Conservation (phyloP, 2,888 invertebrate genomes). For the Agriopis aurantiaria region DNA sequence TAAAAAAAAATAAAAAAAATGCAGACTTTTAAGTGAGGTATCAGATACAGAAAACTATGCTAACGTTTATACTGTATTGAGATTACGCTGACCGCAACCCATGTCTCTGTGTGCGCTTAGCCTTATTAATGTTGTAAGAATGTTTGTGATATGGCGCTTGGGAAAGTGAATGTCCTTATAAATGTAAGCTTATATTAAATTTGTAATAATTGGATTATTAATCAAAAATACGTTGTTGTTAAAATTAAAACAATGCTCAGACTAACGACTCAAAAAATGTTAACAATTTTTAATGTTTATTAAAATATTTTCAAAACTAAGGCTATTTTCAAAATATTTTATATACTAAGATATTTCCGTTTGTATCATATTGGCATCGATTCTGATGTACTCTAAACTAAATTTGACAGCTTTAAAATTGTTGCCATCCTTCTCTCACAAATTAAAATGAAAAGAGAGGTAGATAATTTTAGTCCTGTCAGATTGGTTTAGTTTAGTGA, state of each 20-base stretch:
- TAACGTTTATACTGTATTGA: background rate
- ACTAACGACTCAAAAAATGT: background rate
- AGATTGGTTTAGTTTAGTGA: too few species aligned
- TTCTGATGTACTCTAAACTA: too few species aligned
- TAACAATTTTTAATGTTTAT: background rate
- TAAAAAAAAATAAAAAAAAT: too few species aligned
- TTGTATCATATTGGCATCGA: too few species aligned
- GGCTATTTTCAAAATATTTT: too few species aligned
- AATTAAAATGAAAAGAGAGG: too few species aligned
- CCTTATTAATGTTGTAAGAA: conserved; percentile 23
- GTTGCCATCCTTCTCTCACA: too few species aligned
- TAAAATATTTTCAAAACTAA: background rate
- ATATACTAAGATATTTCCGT: too few species aligned
- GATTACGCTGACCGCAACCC: background rate
- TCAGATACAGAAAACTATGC: background rate
- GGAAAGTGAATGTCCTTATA: conserved; percentile 29
- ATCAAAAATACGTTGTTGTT: conserved; percentile 6
- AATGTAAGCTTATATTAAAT: conserved; percentile 17
- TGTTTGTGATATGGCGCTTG: conserved; percentile 32
- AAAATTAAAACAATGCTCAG: conserved; percentile 3
- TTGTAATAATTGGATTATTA: conserved; percentile 10
- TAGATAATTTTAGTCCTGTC: too few species aligned
- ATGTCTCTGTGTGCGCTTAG: background rate
- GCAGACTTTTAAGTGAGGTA: background rate
- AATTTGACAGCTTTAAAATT: too few species aligned